Base-by-base conservation (phyloP, 2,797 vertebrate genomes). In the Sebastes cheni region DNA sequence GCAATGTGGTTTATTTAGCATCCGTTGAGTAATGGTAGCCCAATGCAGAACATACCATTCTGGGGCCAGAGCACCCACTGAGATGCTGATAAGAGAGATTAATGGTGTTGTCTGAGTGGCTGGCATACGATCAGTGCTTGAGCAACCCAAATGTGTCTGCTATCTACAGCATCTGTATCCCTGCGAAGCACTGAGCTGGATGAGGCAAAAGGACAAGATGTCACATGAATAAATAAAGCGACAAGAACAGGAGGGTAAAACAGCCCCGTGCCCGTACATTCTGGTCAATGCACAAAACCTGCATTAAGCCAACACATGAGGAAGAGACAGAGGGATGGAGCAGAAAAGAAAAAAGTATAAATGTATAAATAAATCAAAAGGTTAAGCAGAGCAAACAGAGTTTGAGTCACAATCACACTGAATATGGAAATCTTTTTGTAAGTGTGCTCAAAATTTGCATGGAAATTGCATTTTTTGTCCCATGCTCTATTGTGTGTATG, bases 41-140 rank as follows among this genome's bases (percentile, higher is more conserved):
- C 90, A 88, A 94, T 92, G 91, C 92, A 94, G 92, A 93, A 92
- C 90, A 91, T 88, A 93, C 75, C 89, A 92, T 92, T 93, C 91
- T 79, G 88, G 91, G 91, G 91, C 91, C 91, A 84, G 88, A 91
- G 94, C 91, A 93, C 89, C 92, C 91, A 88, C 93, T 92, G 93
- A 94, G 93, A 92, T 92, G 86, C 94, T 94, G 96, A 96, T 96
- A 96, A 96, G 96, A 90, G 95, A 96, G 95, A 96, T 96, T 96
- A 96, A 96, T 96, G 95, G 94, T 93, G 94, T 95, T 96, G 94
- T 96, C 95, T 92, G 91, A 93, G 89, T 78, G 85, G 93, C 90
- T 96, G 94, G 95, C 94, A 90, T 93, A 91, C 83, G 90, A 95
- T 95, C 95, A 95, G 93, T 89, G 92, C 93, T 91, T 83, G 91